Base-by-base conservation (phyloP, 2,113 vertebrate genomes). In the Pelmatolapia mariae region DNA sequence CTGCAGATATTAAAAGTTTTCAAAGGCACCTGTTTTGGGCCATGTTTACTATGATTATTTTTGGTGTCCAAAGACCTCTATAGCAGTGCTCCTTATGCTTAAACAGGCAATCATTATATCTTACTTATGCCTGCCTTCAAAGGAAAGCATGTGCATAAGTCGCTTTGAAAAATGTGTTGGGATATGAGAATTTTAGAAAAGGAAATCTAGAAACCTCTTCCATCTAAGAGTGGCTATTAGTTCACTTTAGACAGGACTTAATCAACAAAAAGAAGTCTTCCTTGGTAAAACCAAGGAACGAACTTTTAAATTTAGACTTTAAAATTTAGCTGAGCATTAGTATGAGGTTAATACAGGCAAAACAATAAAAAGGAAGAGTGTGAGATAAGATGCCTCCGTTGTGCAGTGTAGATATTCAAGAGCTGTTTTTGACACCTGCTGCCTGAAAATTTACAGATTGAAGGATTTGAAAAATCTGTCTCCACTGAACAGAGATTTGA, bases 351-450 rank as follows among this genome's bases (percentile, higher is more conserved):
- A 88, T 80, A 52, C 78, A 82, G 79, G 56, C 79, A 24, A 66
- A 63, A 81, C 63, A 87, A 89, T 71, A 59, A 81, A 59, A 59
- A 24, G 84, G 76, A 26, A 63, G 22, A 4, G 7, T 22, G 73
- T 68, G 80, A 89, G 73, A 79, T 11, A 10, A 83, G 61, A 66
- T 47, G 86, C 84, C 68, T 80, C 86, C 84, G 87, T 86, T 84
- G 83, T 83, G 33, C 59, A 81, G 73, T 85, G 73, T 93, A 93
- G 86, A 92, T 93, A 93, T 95, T 93, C 86, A 81, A 53, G 76
- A 89, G 86, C 89, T 87, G 87, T 86, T 89, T 80, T 73, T 66
- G 88, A 85, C 84, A 91, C 76, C 53, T 82, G 87, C 82, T 91
- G 81, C 84, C 88, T 90, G 89, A 88, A 91, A 85, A 73, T 83